Base-by-base conservation (phyloP, 2,113 vertebrate species). In the Plestiodon gilberti region DNA sequence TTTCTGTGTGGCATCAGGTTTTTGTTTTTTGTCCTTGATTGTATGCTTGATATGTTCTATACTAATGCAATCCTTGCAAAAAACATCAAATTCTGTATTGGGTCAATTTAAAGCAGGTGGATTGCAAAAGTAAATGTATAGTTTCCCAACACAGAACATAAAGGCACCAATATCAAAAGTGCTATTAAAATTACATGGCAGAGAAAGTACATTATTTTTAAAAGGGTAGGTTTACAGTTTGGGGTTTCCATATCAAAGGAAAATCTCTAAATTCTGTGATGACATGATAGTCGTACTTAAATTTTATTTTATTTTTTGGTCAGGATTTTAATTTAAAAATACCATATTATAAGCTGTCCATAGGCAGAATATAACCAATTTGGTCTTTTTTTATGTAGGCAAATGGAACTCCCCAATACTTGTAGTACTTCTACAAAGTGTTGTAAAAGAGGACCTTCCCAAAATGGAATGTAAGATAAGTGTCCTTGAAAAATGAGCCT, bases 381-480 rank as follows among this genome's bases (percentile, higher is more conserved):
- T 1, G 80, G 77, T 5, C 20, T 87, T 10, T 64, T 28, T 2
- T 52, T 70, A 48, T 62, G 52, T 15, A 35, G 55, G 38, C 84
- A 74, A 8, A 87, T 88, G n/a, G 73, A 74, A 79, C 23, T 33
- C 25, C 23, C 17, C 30, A 8, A 52, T 28, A 30, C 1, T 20
- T 11, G 33, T 74, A 35, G n/a, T 40, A 14, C 69, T 30, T 78
- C 48, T 70, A 52, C 30, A 75, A 79, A 86, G 86, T 14, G 43
- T 2, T 59, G 35, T 14, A 83, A 87, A 84, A 85, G 67, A 59
- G 83, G 6, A 17, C 28, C 2, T 87, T 91, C 87, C 48, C 87
- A 87, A 87, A 84, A 38, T 40, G 59, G 61, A 89, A 87, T 77
- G 75, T 83, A 88, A 65, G 65, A 75, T 92, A 92, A 91, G 83